Evolutionary conservation across 2,113 vertebrate genomes (phyloP).

Genomic region (Brachirus orientalis): DNA sequence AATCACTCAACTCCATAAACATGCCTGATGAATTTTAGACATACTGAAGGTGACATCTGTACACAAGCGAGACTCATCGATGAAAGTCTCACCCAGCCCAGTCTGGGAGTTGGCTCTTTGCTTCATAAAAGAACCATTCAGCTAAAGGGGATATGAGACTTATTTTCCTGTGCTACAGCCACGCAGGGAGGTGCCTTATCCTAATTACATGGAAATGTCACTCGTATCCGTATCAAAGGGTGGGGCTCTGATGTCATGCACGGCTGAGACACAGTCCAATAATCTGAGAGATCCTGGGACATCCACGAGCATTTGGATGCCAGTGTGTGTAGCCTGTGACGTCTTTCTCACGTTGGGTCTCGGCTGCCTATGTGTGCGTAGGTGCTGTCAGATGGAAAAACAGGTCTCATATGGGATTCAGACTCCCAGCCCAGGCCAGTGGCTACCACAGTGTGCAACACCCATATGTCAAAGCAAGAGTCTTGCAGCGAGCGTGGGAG

Average conservation of each 20-base stretch:
- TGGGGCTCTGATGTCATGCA: slow-evolving; percentile 69
- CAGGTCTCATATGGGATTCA: slow-evolving; percentile 52
- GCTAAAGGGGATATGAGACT: slow-evolving; percentile 65
- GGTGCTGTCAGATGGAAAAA: slow-evolving; percentile 64
- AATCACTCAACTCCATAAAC: slow-evolving; percentile 62
- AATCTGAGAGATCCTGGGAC: slow-evolving; percentile 54
- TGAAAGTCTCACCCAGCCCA: slow-evolving; percentile 61
- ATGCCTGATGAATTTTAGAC: slow-evolving; percentile 49
- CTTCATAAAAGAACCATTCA: slow-evolving; percentile 74
- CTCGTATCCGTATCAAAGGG: slow-evolving; percentile 72
- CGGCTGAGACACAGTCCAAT: slow-evolving; percentile 38
- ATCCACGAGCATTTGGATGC: slow-evolving; percentile 37
- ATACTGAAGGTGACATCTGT: slow-evolving; percentile 65
- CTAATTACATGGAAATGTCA: slow-evolving; percentile 77
- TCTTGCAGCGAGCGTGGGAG: slow-evolving; percentile 56
- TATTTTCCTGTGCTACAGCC: slow-evolving; percentile 70
- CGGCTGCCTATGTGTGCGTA: slow-evolving; percentile 23
- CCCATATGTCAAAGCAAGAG: slow-evolving; percentile 57
- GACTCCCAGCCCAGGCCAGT: slow-evolving; percentile 44
- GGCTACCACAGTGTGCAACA: slow-evolving; percentile 57
- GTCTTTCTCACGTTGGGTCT: slow-evolving; percentile 52
- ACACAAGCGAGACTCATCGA: slow-evolving; percentile 66
- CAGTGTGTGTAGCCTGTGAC: slow-evolving; percentile 47
- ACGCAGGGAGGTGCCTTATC: slow-evolving; percentile 71
- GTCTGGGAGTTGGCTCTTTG: slow-evolving; percentile 57